Percentiles rank a stretch among this genome's conserved stretches.
These are phyloP conservation scores for Odontocolon sp. DNA, from an alignment of 2,888 invertebrate species.

Conservation along the genomic window DNA sequence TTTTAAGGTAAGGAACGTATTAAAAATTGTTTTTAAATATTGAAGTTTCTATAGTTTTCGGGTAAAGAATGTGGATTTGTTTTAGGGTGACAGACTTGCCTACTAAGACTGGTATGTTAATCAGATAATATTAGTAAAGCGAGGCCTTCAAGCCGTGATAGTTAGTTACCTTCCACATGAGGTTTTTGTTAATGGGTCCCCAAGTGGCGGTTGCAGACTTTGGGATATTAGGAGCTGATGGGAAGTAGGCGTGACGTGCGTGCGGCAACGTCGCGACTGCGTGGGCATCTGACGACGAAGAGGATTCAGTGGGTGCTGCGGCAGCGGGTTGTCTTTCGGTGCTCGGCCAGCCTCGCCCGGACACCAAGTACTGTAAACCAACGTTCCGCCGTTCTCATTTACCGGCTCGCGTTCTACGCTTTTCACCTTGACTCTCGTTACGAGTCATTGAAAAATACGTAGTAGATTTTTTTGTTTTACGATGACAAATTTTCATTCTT, in stretches of 20 bases:
- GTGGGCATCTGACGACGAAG: conserved; percentile 76
- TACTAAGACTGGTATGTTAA: not conserved
- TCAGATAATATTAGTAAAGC: conserved; percentile 55
- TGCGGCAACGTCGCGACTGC: conserved; percentile 79
- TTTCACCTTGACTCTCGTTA: no score
- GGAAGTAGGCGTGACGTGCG: conserved; percentile 79
- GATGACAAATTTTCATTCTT: no score
- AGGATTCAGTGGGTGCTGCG: conserved; percentile 76
- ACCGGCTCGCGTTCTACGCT: conserved; percentile 26
- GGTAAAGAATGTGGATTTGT: not conserved
- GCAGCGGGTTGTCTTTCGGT: conserved; percentile 78
- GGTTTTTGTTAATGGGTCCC: conserved; percentile 85
- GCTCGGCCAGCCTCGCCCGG: conserved; percentile 80
- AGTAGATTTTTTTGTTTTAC: not conserved
- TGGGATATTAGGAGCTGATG: conserved; percentile 83
- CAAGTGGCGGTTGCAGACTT: conserved; percentile 85
- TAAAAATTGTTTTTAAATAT: no score
- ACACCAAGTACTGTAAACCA: conserved; percentile 79
- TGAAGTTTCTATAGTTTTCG: no score
- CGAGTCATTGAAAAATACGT: not conserved
- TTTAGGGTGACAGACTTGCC: not conserved
- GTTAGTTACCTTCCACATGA: conserved; percentile 85
- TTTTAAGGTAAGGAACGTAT: no score
- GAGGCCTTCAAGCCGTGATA: conserved; percentile 56
- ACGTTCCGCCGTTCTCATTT: conserved; percentile 68